Conservation (phyloP, 1,140 invertebrate species). For the Drosophila kikkawai region DNA sequence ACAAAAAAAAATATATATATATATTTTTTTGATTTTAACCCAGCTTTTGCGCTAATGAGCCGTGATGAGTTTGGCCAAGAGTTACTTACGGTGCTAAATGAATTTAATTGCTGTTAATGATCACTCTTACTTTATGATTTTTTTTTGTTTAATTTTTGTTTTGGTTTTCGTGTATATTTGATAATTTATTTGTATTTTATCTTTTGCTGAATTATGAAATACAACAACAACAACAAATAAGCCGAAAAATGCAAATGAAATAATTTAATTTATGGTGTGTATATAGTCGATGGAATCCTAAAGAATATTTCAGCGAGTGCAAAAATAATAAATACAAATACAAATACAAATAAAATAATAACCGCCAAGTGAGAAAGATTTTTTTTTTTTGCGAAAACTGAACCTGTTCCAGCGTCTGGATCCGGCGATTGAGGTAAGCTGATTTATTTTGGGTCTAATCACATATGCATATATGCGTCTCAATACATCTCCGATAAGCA, state of each 20-base stretch:
- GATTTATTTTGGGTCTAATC: conserved; percentile 61
- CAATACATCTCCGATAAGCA: conserved; percentile 27
- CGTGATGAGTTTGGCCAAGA: conserved; percentile 5
- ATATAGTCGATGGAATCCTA: conserved; percentile 20
- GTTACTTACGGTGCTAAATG: conserved; percentile 23
- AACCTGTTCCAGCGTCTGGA: conserved; percentile 42
- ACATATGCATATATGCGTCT: conserved; percentile 34
- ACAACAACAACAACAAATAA: conserved; percentile 23
- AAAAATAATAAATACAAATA: conserved; percentile 13
- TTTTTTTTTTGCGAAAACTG: conserved; percentile 27
- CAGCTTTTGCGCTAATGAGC: conserved; percentile 18
- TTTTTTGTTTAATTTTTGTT: conserved; percentile 22
- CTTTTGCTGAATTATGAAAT: conserved; percentile 49
- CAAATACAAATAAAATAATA: neutral
- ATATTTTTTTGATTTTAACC: conserved; percentile 20
- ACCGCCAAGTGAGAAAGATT: conserved; percentile 4
- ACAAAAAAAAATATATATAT: neutral
- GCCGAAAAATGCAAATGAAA: conserved; percentile 40
- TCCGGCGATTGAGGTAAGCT: conserved; percentile 69
- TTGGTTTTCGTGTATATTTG: conserved; percentile 18
- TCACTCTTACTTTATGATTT: neutral
- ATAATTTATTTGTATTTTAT: conserved; percentile 1
- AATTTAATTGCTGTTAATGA: conserved; percentile 32
- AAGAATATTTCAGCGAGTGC: conserved; percentile 35
- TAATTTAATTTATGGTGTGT: conserved; percentile 44